Percentiles rank a stretch among this genome's conserved stretches.
Conservation (phyloP, 2,797 vertebrate species). For the Alcedo atthis region DNA sequence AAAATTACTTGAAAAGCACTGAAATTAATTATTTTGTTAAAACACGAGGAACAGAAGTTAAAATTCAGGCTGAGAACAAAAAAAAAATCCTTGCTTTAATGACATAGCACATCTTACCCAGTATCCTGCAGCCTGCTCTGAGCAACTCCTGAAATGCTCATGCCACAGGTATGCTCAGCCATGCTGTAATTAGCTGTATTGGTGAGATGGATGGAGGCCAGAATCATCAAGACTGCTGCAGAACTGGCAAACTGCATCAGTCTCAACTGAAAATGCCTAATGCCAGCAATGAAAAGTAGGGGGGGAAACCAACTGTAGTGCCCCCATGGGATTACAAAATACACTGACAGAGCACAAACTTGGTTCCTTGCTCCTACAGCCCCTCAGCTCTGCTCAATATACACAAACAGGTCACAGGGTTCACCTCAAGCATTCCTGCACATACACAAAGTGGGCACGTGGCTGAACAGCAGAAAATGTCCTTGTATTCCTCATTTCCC, state of each 20-base stretch:
- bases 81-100: background rate
- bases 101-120: background rate
- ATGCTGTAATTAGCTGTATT: background rate
- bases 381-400: background rate
- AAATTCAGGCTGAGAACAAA: background rate
- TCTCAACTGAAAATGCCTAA: background rate
- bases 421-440: background rate
- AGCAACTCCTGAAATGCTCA: background rate
- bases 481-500: background rate
- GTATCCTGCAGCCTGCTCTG: background rate
- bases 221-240: background rate
- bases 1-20: background rate
- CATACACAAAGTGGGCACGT: background rate
- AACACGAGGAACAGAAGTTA: background rate
- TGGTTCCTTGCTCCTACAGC: background rate
- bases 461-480: background rate
- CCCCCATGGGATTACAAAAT: background rate
- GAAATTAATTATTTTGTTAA: background rate
- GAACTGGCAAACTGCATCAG: background rate
- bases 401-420: background rate
- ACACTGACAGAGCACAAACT: background rate
- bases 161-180: background rate
- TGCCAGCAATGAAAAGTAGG: background rate
- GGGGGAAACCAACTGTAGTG: background rate
- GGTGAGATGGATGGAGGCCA: accelerated